Percentiles rank a stretch among this genome's conserved stretches.
Evolutionary conservation across 2,113 vertebrate genomes (phyloP).

Genomic region (Salvelinus fontinalis): DNA sequence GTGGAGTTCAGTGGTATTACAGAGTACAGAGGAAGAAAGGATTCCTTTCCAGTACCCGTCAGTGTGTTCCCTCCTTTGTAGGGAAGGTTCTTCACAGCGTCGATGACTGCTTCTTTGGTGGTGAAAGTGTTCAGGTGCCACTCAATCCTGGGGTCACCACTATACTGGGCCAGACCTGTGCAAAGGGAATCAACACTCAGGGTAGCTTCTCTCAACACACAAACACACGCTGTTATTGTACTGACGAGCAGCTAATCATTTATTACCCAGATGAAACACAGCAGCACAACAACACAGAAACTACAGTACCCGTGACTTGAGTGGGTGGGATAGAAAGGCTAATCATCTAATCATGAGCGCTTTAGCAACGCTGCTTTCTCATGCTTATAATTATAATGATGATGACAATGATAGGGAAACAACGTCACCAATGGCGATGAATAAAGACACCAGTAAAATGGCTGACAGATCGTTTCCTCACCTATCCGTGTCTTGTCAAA

Average conservation of each 20-base stretch:
- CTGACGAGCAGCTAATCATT: too few relatives aligned
- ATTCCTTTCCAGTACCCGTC: slow-evolving; percentile 77
- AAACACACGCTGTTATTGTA: too few relatives aligned
- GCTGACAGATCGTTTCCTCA: slow-evolving; percentile 53
- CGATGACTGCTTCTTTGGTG: slow-evolving; percentile 88
- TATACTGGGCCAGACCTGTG: slow-evolving; percentile 93
- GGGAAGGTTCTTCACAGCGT: slow-evolving; percentile 89
- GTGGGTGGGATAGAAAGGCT: background rate
- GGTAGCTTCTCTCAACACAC: too few relatives aligned
- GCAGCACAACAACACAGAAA: background rate
- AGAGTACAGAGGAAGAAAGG: background rate
- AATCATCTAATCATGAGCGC: background rate
- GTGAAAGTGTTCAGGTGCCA: slow-evolving; percentile 90
- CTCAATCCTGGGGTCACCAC: slow-evolving; percentile 93
- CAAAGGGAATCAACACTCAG: too few relatives aligned
- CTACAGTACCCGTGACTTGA: background rate
- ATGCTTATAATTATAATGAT: too few relatives aligned
- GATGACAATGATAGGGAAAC: too few relatives aligned
- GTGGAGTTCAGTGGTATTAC: background rate
- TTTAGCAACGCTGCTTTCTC: too few relatives aligned
- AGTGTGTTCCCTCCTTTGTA: slow-evolving; percentile 97
- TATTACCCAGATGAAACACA: background rate
- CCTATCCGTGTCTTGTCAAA: slow-evolving; percentile 89
- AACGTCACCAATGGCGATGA: too few relatives aligned
- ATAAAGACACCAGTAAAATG: background rate